Evolutionary conservation across 1,140 invertebrate species (phyloP).

Genomic region (Mycetomoellerius zeteki): DNA sequence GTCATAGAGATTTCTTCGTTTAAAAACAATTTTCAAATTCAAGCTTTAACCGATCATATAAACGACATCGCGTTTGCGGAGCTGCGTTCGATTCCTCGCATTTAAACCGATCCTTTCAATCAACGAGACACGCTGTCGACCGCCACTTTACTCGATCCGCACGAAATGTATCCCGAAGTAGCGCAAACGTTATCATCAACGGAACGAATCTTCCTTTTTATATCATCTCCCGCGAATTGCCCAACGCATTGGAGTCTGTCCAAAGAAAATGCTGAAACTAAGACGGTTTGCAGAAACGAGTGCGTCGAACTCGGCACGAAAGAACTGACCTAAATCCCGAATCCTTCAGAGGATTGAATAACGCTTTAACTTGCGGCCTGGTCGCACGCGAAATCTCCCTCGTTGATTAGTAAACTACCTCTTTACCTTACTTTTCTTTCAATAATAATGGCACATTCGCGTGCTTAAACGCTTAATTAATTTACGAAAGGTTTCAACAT

Average conservation of each 20-base stretch:
- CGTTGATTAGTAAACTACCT: background rate
- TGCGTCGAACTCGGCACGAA: constrained; percentile 29
- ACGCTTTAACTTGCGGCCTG: constrained; percentile 13
- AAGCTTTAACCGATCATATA: constrained; percentile 4
- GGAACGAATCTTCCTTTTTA: constrained; percentile 21
- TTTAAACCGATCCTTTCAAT: constrained; percentile 49
- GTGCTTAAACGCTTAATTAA: constrained; percentile 49
- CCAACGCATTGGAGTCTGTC: constrained; percentile 40
- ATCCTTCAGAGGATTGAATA: constrained; percentile 65
- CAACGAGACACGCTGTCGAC: constrained; percentile 21
- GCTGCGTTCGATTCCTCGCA: background rate
- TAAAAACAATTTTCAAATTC: constrained; percentile 17
- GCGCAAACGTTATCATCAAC: constrained; percentile 32
- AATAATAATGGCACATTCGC: constrained; percentile 60
- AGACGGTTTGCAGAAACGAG: constrained; percentile 30
- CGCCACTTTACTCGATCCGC: background rate
- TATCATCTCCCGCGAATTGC: background rate
- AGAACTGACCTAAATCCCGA: constrained; percentile 68
- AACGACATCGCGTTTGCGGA: background rate
- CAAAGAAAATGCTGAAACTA: constrained; percentile 54
- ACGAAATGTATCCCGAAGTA: constrained; percentile 35
- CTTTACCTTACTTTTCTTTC: constrained; percentile 11
- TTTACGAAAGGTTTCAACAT: constrained; percentile 9
- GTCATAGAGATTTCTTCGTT: too few species aligned
- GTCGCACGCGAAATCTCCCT: constrained; percentile 8